Evolutionary conservation across 1,140 invertebrate species (phyloP).

Genomic region (Idris sp.): DNA sequence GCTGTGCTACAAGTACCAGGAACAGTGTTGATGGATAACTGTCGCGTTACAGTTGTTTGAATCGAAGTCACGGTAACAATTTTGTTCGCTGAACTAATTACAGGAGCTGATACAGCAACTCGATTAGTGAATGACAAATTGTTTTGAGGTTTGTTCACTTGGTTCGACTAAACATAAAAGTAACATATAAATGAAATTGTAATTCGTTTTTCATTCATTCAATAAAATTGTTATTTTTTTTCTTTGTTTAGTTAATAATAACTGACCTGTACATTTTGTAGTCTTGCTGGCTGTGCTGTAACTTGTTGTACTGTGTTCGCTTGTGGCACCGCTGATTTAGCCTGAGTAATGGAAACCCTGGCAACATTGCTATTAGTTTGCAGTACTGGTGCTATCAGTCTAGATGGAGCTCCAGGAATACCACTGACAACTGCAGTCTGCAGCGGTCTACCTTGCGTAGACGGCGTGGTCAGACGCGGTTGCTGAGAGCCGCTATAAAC

Average conservation of each 20-base stretch:
- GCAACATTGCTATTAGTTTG: slow-evolving; percentile 70
- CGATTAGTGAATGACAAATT: slow-evolving; percentile 70
- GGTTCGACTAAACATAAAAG: slow-evolving; percentile 66
- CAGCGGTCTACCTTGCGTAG: slow-evolving; percentile 67
- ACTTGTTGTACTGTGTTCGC: slow-evolving; percentile 63
- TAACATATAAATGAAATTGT: slow-evolving; percentile 4
- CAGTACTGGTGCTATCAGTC: slow-evolving; percentile 73
- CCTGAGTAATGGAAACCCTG: slow-evolving; percentile 68
- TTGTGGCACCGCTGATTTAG: slow-evolving; percentile 68
- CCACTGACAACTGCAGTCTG: slow-evolving; percentile 74
- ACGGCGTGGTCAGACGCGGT: slow-evolving; percentile 65
- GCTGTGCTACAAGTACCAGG: slow-evolving; percentile 67
- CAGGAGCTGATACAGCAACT: slow-evolving; percentile 71
- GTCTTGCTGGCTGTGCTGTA: slow-evolving; percentile 65
- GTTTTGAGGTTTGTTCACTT: slow-evolving; percentile 67
- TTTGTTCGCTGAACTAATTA: slow-evolving; percentile 71
- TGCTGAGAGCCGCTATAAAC: slow-evolving; percentile 68
- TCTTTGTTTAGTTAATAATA: too few species aligned
- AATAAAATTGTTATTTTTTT: background rate
- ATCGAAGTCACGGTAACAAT: slow-evolving; percentile 72
- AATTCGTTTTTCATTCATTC: too few species aligned
- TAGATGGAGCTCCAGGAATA: slow-evolving; percentile 68
- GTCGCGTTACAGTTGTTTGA: slow-evolving; percentile 68
- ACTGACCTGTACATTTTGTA: slow-evolving; percentile 74
- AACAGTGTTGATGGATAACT: slow-evolving; percentile 72